Conservation (phyloP, 1,140 invertebrate genomes). For the Cherax quadricarinatus region DNA sequence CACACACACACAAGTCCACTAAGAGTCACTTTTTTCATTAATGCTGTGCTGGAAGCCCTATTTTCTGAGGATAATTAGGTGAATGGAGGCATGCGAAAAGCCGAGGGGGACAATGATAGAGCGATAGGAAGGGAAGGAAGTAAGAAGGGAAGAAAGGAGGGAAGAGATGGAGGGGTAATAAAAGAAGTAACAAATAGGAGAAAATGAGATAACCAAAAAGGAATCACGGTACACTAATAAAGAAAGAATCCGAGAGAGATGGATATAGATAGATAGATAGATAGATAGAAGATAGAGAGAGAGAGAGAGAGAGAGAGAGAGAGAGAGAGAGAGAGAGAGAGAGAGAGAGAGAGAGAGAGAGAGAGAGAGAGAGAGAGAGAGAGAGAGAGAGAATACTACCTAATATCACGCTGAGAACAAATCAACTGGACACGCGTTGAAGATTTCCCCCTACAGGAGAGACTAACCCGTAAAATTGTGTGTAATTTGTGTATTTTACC, state of each 20-base stretch:
- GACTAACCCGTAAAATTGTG: too few species aligned
- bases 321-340: neutral
- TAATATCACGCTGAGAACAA: neutral
- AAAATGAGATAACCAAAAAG: neutral
- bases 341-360: neutral
- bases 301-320: neutral
- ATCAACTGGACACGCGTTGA: too few species aligned
- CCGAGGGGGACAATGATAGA: neutral
- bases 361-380: neutral
- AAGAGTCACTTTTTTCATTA: neutral
- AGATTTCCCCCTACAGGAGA: neutral
- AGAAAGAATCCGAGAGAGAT: too few species aligned
- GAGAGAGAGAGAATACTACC: conserved; percentile 1
- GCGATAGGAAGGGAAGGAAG: neutral
- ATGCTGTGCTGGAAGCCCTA: neutral
- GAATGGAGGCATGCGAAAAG: neutral
- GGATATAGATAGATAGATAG: neutral
- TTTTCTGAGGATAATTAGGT: neutral
- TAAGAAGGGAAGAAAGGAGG: neutral
- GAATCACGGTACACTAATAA: too few species aligned
- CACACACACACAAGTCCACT: neutral
- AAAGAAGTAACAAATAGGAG: neutral
- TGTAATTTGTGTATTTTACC: too few species aligned
- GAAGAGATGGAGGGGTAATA: neutral
- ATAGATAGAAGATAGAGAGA: neutral